Base-by-base conservation (phyloP, 1,140 invertebrate genomes). In the Dreissena polymorpha region DNA sequence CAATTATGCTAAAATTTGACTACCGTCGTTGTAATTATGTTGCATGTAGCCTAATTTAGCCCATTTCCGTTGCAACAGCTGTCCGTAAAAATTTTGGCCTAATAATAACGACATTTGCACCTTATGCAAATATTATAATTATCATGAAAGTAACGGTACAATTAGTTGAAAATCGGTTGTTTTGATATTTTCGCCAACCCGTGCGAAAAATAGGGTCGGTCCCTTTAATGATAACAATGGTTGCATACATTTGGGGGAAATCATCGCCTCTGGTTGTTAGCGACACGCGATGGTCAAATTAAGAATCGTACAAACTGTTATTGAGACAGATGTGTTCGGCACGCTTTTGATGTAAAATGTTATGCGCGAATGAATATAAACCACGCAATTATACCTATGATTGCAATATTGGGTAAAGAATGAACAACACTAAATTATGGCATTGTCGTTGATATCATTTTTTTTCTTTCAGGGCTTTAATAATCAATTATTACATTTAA, bases 271-370 rank as follows among this genome's bases (percentile, higher is more conserved):
- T 55, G 39, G 50, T 69, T 78, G 67, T 18, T 69, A 69, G 21
- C 16, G 63, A n/a, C 65, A 78, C 76, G 65, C 76, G 64, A 78
- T 70, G 27, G 64, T 78, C 39, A 53, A 78, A 78, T 69, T 78
- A 70, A 39, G 8, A 39, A 5, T 39, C 8, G 3, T 39, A 8
- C 39, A 39, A 39, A 39, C 39, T 39, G 39, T 39, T 39, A 39
- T 39, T 5, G 3, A 39, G 39, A 39, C 39, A 39, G 39, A 39
- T 39, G 39, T 39, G 39, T 39, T 39, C 39, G 39, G 39, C 39
- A 39, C 39, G 39, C 39, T 2, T 39, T 39, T 39, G 39, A 39
- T 39, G 39, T 39, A 39, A 5, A 39, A 2, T 39, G 39, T 8
- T 39, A 2, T 39, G 39, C 8, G 39, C 39, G 39, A 2, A 39